Evolutionary conservation across 1,140 invertebrate species (phyloP).

Genomic region (Zelostemma sp.): DNA sequence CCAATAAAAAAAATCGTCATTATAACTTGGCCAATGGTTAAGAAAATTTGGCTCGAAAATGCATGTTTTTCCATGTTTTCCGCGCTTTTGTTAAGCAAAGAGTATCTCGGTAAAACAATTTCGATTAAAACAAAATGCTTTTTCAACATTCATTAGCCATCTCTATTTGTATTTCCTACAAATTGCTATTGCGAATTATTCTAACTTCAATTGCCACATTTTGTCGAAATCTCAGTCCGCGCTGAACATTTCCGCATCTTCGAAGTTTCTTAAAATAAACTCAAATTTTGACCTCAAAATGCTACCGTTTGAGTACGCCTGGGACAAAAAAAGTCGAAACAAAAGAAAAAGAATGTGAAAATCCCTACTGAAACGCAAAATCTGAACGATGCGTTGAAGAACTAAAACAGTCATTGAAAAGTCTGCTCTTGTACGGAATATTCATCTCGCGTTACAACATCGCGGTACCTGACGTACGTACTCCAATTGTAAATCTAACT

Average conservation of each 20-base stretch:
- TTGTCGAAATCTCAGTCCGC: not conserved
- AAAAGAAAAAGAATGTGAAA: not conserved
- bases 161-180: slow-evolving; percentile 41
- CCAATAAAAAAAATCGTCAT: slow-evolving; percentile 21
- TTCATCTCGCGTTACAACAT: not conserved
- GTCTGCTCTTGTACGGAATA: no score
- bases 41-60: slow-evolving; percentile 21
- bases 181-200: slow-evolving; percentile 26
- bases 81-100: no score
- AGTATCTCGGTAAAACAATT: slow-evolving; percentile 28
- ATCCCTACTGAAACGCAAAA: not conserved
- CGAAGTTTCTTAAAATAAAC: no score
- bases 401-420: no score
- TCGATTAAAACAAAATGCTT: slow-evolving; percentile 5
- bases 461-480: slow-evolving; percentile 54
- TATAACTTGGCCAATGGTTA: slow-evolving; percentile 20
- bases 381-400: no score
- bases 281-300: no score
- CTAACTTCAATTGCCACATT: not conserved
- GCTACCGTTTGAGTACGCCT: no score
- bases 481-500: slow-evolving; percentile 58
- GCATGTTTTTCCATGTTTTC: slow-evolving; percentile 18
- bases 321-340: not conserved
- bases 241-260: not conserved
- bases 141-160: slow-evolving; percentile 14